Conservation (phyloP, 2,113 vertebrate genomes). For the Rhinogobius similis region DNA sequence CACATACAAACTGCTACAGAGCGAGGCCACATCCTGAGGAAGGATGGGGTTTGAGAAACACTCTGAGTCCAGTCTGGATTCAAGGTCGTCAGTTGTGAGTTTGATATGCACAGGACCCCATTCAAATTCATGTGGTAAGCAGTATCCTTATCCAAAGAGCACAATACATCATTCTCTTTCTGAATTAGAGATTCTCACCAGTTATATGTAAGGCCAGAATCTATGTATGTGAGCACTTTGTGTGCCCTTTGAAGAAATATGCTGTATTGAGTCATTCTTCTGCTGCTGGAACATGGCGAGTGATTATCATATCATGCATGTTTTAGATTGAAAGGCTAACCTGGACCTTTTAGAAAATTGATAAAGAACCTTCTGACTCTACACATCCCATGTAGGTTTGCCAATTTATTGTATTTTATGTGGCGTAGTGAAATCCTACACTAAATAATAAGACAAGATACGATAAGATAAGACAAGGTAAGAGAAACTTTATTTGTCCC, state of each 20-base stretch:
- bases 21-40: not conserved
- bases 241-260: not conserved
- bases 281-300: not conserved
- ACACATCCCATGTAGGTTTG: too few species aligned
- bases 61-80: slow-evolving; percentile 23
- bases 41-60: not conserved
- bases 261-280: not conserved
- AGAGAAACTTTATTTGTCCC: too few species aligned
- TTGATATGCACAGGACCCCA: not conserved
- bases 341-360: not conserved
- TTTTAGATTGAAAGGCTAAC: not conserved
- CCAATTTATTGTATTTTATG: too few species aligned
- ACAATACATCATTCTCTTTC: not conserved
- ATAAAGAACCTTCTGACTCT: not conserved
- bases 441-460: too few species aligned
- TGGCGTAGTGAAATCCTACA: too few species aligned
- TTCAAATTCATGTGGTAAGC: not conserved
- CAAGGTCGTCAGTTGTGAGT: slow-evolving; percentile 22
- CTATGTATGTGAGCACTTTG: not conserved
- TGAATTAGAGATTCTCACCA: not conserved
- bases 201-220: not conserved
- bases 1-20: not conserved
- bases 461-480: too few species aligned
- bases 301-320: not conserved
- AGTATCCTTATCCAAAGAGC: not conserved